A percentile compares a stretch with the other conserved stretches of the same genome.
These are phyloP conservation scores for Tetragnatha montana DNA, from an alignment of 2,888 invertebrate genomes.

Conservation along the genomic window DNA sequence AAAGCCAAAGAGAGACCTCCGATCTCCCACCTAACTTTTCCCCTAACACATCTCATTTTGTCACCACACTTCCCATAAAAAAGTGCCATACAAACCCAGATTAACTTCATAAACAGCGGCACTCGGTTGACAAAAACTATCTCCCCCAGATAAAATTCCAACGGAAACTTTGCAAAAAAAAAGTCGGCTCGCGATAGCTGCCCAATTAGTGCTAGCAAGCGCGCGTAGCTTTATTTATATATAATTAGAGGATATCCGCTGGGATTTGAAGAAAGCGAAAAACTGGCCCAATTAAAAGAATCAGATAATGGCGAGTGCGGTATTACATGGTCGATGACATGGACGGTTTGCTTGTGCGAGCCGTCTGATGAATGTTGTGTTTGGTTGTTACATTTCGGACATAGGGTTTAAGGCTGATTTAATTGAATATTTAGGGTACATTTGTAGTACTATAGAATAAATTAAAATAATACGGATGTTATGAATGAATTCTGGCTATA, in stretches of 20 bases:
- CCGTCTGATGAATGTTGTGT: background rate
- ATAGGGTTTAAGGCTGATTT: background rate
- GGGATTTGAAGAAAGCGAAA: constrained; percentile 26
- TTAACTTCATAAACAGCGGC: no score
- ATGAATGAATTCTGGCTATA: no score
- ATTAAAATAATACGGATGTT: no score
- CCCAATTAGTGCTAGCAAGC: constrained; percentile 20
- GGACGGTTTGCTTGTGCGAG: background rate
- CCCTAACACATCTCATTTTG: no score
- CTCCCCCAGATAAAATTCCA: background rate
- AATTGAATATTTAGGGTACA: no score
- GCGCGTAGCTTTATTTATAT: background rate
- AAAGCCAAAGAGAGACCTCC: no score
- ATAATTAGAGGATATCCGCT: constrained; percentile 50
- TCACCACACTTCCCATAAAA: no score
- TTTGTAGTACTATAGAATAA: no score
- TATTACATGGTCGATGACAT: constrained; percentile 32
- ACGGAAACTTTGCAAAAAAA: background rate
- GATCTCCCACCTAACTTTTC: no score
- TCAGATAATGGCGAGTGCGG: constrained; percentile 24
- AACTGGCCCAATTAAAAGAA: constrained; percentile 46
- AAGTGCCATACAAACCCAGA: no score
- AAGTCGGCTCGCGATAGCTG: background rate
- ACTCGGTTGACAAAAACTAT: no score
- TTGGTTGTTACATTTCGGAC: constrained; percentile 9